Evolutionary conservation across 2,797 vertebrate species (phyloP), one percentile per base, ranked within the genome.

Genomic region (Capromys pilorides): DNA sequence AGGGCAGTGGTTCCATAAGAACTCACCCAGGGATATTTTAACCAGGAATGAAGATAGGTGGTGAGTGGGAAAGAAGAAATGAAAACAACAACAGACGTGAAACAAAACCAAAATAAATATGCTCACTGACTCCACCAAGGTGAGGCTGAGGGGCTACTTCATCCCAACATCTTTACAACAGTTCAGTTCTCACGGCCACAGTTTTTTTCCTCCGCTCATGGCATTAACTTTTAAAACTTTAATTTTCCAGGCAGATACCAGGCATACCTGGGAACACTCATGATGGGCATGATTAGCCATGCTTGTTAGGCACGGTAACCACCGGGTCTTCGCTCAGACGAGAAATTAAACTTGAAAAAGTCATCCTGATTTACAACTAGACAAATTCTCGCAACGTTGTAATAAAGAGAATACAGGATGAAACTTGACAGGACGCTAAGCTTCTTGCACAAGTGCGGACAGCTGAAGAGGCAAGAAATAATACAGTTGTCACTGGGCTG

Each of bases 401-500:
- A 97, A 97, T 94, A 88, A 97, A 98, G 94, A 97, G 92, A 84
- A 61, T 89, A 88, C 88, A 84, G 93, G 95, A 97, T 97, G 97
- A 97, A 97, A 97, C 91, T 92, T 96, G 98, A 98, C 97, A 98
- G 95, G 96, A 98, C 8, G 39, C 45, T 96, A 96, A 97, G 96
- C 92, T 97, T 94, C 91, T 64, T 97, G 97, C 96, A 92, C 97
- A 97, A 97, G 96, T 91, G 96, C 92, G 96, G 96, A 98, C 96
- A 98, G 98, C 97, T 98, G 97, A 97, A 97, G 98, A 96, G 94
- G 93, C 94, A 97, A 96, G 97, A 97, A 98, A 97, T 97, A 98
- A 98, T 97, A 95, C 95, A 97, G 94, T 97, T 98, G 97, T 98
- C 97, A 97, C 93, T 64, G 93, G 91, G 86, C 75, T 95, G 67